phyloP scores from a whole-genome alignment of 2,113 vertebrate species.

The Oxyura jamaicensis region DNA sequence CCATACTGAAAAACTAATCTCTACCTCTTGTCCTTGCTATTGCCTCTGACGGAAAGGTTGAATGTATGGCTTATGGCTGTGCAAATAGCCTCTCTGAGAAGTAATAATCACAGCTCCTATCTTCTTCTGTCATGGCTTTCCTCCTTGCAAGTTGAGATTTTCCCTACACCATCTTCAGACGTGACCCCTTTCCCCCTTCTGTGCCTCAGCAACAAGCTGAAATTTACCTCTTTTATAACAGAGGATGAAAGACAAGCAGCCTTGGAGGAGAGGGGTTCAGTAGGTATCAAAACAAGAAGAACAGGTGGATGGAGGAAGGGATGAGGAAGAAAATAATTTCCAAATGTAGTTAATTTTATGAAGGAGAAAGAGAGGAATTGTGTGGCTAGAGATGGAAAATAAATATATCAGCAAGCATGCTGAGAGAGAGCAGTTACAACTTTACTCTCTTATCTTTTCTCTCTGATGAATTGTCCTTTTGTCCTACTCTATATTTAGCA shows the following conservation, averaged over 20 bases:
- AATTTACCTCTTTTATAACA: background rate
- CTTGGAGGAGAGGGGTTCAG: background rate
- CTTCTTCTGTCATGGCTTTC: background rate
- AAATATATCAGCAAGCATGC: background rate
- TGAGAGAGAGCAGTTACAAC: background rate
- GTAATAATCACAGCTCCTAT: background rate
- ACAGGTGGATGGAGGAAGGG: background rate
- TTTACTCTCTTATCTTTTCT: background rate
- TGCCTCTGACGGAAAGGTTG: background rate
- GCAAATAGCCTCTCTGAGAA: background rate
- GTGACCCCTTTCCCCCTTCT: background rate
- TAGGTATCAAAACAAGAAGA: background rate
- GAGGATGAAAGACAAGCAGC: background rate
- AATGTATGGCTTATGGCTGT: background rate
- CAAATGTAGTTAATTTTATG: background rate
- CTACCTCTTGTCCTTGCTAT: background rate
- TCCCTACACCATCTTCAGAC: background rate
- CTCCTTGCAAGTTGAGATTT: background rate
- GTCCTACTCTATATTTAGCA: constrained; percentile 40
- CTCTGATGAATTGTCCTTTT: background rate
- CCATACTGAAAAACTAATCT: background rate
- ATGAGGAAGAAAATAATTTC: background rate
- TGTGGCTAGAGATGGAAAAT: background rate
- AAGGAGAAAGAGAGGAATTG: background rate
- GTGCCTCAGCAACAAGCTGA: background rate